Conservation (phyloP, 1,140 invertebrate genomes). For the Macrostomum lignano region DNA sequence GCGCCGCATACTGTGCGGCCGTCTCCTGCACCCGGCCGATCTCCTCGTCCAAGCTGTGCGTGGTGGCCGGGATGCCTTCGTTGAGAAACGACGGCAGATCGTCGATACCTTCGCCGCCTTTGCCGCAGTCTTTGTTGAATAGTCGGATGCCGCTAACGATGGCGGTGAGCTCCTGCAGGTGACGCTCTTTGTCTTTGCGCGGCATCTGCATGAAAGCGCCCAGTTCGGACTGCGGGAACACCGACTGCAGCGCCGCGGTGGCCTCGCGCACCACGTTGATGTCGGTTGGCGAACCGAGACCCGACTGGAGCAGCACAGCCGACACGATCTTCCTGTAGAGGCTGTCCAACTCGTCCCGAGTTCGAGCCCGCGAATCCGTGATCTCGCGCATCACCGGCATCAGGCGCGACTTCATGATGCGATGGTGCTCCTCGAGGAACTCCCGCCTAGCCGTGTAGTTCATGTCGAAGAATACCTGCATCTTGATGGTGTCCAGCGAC, state of each 20-base stretch:
- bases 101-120: constrained; percentile 29
- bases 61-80: constrained; percentile 27
- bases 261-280: constrained; percentile 32
- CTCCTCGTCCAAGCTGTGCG: constrained; percentile 23
- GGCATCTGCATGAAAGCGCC: constrained; percentile 34
- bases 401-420: constrained; percentile 24
- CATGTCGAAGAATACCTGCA: constrained; percentile 40
- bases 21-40: constrained; percentile 18
- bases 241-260: constrained; percentile 38
- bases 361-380: constrained; percentile 24
- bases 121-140: constrained; percentile 30
- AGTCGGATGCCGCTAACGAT: constrained; percentile 27
- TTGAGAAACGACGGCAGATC: constrained; percentile 27
- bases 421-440: constrained; percentile 25
- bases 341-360: constrained; percentile 25
- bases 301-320: constrained; percentile 23
- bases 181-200: constrained; percentile 25
- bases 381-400: constrained; percentile 27
- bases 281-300: constrained; percentile 27
- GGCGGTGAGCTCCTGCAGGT: constrained; percentile 25
- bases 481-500: constrained; percentile 29
- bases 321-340: constrained; percentile 29
- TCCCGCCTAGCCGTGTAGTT: constrained; percentile 35
- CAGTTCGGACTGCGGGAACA: constrained; percentile 40
- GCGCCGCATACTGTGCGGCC: constrained; percentile 9